Evolutionary conservation across 2,113 vertebrate species (phyloP).

Genomic region (Eubucco bourcierii): DNA sequence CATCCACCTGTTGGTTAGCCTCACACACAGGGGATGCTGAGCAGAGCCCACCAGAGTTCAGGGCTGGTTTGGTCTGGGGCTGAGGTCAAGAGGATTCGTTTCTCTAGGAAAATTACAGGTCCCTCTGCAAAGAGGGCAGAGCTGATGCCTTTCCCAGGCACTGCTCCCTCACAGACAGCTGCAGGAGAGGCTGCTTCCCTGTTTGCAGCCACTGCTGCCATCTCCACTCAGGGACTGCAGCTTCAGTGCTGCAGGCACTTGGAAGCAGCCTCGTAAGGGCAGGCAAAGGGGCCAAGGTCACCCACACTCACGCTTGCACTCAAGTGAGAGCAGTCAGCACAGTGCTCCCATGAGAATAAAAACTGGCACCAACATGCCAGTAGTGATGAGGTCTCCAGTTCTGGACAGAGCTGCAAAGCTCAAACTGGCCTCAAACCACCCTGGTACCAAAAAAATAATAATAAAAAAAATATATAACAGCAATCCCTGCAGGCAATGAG

Average conservation of each 20-base stretch:
- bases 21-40: not conserved
- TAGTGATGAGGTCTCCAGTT: not conserved
- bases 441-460: not conserved
- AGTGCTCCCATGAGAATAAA: not conserved
- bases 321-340: not conserved
- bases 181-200: not conserved
- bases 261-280: not conserved
- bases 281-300: not conserved
- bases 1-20: not conserved
- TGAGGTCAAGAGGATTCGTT: not conserved
- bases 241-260: not conserved
- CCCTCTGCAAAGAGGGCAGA: not conserved
- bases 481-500: not conserved
- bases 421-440: not conserved
- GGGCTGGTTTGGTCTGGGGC: not conserved
- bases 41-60: accelerated
- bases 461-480: not conserved
- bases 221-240: not conserved
- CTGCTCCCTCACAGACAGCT: not conserved
- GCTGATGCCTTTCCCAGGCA: not conserved
- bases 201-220: not conserved
- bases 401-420: not conserved
- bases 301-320: not conserved
- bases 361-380: not conserved
- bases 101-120: not conserved